Percentiles rank a stretch among this genome's conserved stretches.
phyloP scores from a whole-genome alignment of 2,888 invertebrate species.

The Stenodera caucasica region DNA sequence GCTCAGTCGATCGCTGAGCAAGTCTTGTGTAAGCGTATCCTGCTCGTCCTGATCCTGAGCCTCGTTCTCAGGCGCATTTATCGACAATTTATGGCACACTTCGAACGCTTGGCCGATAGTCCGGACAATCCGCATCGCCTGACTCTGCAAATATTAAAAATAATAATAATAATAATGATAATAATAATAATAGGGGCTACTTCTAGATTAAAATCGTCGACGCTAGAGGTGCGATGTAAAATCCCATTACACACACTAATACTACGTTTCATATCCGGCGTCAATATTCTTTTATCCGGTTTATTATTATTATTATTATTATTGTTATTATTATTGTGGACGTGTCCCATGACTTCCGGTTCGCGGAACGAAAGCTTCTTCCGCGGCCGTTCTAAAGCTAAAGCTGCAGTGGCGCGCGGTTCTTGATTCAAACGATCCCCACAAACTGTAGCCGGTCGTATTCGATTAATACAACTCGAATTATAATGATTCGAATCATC shows the following conservation, averaged over 20 bases:
- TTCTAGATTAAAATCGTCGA: constrained; percentile 66
- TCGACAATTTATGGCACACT: constrained; percentile 95
- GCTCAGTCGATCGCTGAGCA: constrained; percentile 56
- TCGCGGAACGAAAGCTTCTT: constrained; percentile 88
- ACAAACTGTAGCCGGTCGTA: constrained; percentile 49
- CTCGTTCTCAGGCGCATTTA: constrained; percentile 56
- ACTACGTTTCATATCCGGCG: constrained; percentile 44
- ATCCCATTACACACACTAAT: constrained; percentile 44
- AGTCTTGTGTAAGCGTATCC: constrained; percentile 55
- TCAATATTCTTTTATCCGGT: constrained; percentile 18
- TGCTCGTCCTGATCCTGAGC: constrained; percentile 59
- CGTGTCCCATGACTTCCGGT: constrained; percentile 69
- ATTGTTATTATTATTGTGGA: background rate
- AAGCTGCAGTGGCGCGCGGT: constrained; percentile 53
- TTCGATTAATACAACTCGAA: constrained; percentile 38
- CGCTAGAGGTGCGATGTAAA: constrained; percentile 53
- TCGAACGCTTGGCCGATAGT: constrained; percentile 99
- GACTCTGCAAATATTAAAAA: constrained; percentile 70
- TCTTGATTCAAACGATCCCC: constrained; percentile 49
- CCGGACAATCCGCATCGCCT: constrained; percentile 97
- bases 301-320: constrained; percentile 5
- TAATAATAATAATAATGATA: background rate
- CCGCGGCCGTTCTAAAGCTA: constrained; percentile 66
- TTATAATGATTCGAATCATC: constrained; percentile 17
- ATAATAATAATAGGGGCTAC: constrained; percentile 46